phyloP scores from a whole-genome alignment of 2,888 invertebrate genomes.

The Saturnia pavonia region DNA sequence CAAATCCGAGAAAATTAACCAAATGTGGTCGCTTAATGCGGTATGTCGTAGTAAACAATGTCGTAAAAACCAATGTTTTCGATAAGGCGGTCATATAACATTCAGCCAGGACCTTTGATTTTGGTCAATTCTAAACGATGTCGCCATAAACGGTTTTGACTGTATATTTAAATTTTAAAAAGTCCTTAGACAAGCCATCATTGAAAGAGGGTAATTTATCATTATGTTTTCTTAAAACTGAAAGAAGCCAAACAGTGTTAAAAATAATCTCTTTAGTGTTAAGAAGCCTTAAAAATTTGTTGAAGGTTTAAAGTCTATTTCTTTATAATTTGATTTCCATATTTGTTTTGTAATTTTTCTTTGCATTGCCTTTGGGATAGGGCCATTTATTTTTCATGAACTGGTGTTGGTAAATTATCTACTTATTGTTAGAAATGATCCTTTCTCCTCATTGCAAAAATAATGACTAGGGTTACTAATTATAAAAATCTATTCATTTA shows the following conservation, averaged over 20 bases:
- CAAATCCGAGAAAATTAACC: too few species aligned
- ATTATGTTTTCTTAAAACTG: background rate
- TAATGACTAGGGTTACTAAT: background rate
- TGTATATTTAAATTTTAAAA: background rate
- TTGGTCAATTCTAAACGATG: too few species aligned
- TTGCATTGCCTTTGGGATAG: background rate
- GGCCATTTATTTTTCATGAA: background rate
- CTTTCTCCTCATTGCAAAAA: background rate
- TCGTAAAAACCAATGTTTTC: too few species aligned
- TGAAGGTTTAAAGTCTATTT: slow-evolving; percentile 2
- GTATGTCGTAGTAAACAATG: too few species aligned
- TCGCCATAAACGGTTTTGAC: background rate
- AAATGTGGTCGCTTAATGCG: too few species aligned
- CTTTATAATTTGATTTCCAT: background rate
- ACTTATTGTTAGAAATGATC: background rate
- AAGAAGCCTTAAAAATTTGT: slow-evolving; percentile 44
- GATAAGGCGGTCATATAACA: too few species aligned
- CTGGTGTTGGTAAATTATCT: background rate
- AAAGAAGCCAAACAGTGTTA: slow-evolving; percentile 43
- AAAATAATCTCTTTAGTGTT: slow-evolving; percentile 58
- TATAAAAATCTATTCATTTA: too few species aligned
- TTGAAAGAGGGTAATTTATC: background rate
- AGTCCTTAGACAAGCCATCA: background rate
- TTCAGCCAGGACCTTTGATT: too few species aligned
- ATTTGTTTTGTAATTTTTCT: background rate